Conservation (phyloP, 2,797 vertebrate genomes). For the Sebastes kiyomatsui region DNA sequence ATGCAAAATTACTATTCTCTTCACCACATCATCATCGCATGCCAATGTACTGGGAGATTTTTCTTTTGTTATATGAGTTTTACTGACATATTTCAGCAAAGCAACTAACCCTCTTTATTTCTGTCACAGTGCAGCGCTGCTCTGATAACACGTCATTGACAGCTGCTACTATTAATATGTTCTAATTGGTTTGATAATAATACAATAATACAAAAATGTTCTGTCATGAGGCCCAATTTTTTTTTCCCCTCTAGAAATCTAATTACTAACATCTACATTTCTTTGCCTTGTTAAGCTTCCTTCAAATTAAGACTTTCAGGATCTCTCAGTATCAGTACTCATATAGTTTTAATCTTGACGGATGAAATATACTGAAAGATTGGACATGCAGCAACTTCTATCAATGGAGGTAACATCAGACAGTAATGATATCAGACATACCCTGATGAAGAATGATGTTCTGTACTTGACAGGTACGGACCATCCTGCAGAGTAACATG, state of each 20-base stretch:
- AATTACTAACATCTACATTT: not conserved
- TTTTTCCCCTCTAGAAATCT: not conserved
- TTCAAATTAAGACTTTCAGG: too few relatives aligned
- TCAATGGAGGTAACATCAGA: not conserved
- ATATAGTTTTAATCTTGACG: not conserved
- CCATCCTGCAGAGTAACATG: constrained; percentile 73
- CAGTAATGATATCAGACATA: constrained; percentile 62
- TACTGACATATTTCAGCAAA: too few relatives aligned
- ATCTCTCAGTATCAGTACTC: not conserved
- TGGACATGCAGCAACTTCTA: not conserved
- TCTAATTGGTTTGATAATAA: too few relatives aligned
- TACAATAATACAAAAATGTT: too few relatives aligned
- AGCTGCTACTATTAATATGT: too few relatives aligned
- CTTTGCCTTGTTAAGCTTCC: too few relatives aligned
- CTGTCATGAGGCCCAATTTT: too few relatives aligned
- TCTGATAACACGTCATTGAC: too few relatives aligned
- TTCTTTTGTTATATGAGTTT: not conserved
- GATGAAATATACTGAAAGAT: not conserved
- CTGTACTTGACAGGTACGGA: constrained; percentile 67
- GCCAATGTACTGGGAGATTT: not conserved
- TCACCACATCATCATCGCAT: not conserved
- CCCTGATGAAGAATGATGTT: constrained; percentile 78
- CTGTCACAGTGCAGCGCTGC: too few relatives aligned
- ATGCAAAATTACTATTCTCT: not conserved
- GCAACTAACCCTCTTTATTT: too few relatives aligned